These are phyloP conservation scores for Scalopus aquaticus DNA, from an alignment of 2,113 vertebrate species.

Conservation along the genomic window DNA sequence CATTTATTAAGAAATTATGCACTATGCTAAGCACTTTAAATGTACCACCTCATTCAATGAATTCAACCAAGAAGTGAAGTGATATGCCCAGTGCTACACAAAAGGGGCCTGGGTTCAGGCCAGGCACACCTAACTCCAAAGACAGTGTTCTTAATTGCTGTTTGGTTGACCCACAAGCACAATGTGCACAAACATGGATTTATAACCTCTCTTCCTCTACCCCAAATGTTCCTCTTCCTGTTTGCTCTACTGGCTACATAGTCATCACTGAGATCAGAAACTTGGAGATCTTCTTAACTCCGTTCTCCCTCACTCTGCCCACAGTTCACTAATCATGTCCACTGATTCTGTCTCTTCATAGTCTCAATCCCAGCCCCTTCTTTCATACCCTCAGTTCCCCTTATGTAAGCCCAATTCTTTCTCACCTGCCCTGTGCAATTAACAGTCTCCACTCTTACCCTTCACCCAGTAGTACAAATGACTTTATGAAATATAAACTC, in stretches of 20 bases:
- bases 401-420: not conserved
- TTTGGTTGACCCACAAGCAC: not conserved
- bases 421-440: not conserved
- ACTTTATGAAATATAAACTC: constrained; percentile 17
- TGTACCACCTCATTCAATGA: not conserved
- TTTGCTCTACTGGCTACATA: not conserved
- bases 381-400: not conserved
- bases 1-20: not conserved
- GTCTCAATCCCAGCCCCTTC: not conserved
- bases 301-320: not conserved
- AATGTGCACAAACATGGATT: not conserved
- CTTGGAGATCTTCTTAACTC: not conserved
- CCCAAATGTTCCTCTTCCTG: not conserved
- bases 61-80: not conserved
- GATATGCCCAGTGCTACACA: not conserved
- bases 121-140: not conserved
- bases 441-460: not conserved
- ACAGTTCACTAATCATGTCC: not conserved
- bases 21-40: not conserved
- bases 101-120: not conserved
- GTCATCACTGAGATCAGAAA: not conserved
- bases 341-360: not conserved
- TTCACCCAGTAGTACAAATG: not conserved
- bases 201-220: not conserved
- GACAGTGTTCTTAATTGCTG: not conserved